Evolutionary conservation across 2,888 invertebrate species (phyloP).

Genomic region (Synanthedon myopaeformis): DNA sequence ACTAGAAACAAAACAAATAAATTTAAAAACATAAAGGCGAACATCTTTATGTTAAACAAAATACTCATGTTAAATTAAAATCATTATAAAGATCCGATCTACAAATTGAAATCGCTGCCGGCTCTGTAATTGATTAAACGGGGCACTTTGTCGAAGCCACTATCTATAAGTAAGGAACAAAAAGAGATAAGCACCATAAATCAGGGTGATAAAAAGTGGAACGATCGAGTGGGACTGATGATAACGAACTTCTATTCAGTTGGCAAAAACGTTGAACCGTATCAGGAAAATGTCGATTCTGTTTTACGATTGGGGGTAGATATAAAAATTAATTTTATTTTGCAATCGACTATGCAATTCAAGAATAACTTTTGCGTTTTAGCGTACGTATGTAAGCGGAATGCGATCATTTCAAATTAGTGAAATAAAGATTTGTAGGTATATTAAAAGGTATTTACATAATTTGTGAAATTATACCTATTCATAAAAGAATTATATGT

Average conservation of each 20-base stretch:
- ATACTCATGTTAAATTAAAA: background rate
- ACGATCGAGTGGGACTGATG: conserved; percentile 16
- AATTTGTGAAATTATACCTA: too few species aligned
- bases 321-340: too few species aligned
- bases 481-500: too few species aligned
- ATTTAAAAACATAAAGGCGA: too few species aligned
- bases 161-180: conserved; percentile 29
- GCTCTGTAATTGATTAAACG: conserved; percentile 49
- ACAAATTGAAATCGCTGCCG: conserved; percentile 40
- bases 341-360: too few species aligned
- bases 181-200: conserved; percentile 50
- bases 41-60: too few species aligned
- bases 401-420: too few species aligned
- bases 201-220: conserved; percentile 46
- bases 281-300: conserved; percentile 4
- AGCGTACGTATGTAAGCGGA: too few species aligned
- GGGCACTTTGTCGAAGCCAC: conserved; percentile 37
- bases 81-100: background rate
- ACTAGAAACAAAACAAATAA: too few species aligned
- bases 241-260: conserved; percentile 12
- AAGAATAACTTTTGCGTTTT: too few species aligned
- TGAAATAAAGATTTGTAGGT: too few species aligned
- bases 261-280: background rate
- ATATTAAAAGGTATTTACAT: too few species aligned
- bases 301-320: background rate